Evolutionary conservation across 2,113 vertebrate species (phyloP).

Genomic region (Asarcornis scutulata): DNA sequence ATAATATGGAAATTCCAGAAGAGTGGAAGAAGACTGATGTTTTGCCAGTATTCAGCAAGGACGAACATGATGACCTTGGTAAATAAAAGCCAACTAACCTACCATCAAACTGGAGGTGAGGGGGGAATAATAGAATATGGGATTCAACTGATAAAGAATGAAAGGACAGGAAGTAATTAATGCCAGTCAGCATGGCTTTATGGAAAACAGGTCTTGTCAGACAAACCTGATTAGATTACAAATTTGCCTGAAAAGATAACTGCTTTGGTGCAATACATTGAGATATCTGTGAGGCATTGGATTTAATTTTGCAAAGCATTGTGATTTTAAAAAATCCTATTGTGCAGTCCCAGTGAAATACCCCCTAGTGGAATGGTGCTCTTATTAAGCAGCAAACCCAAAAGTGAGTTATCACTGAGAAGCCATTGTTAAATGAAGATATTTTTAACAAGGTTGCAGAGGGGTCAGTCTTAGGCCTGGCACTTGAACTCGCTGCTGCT

Average conservation of each 20-base stretch:
- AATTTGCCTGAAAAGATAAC: constrained; percentile 46
- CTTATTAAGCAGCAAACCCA: neutral
- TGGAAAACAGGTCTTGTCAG: constrained; percentile 63
- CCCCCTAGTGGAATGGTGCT: neutral
- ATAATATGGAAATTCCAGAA: constrained; percentile 64
- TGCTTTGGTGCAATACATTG: neutral
- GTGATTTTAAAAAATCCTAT: neutral
- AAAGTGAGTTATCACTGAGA: constrained; percentile 6
- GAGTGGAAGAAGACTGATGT: constrained; percentile 41
- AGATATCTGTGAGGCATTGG: constrained; percentile 13
- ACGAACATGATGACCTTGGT: constrained; percentile 43
- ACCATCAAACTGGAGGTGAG: constrained; percentile 18
- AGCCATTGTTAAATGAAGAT: neutral
- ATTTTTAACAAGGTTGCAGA: neutral
- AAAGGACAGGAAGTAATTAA: constrained; percentile 68
- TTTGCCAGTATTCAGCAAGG: constrained; percentile 42
- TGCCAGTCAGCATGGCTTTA: constrained; percentile 63
- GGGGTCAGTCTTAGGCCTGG: neutral
- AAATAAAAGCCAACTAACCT: constrained; percentile 38
- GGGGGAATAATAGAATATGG: constrained; percentile 23
- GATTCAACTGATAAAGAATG: constrained; percentile 55
- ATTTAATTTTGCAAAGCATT: constrained; percentile 33
- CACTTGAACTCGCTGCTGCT: neutral
- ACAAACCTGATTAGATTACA: constrained; percentile 62
- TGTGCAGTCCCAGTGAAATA: neutral